A percentile compares a stretch with the other conserved stretches of the same genome.
Evolutionary conservation across 2,888 invertebrate genomes (phyloP).

Genomic region (Glyphotaelius pellucidus): DNA sequence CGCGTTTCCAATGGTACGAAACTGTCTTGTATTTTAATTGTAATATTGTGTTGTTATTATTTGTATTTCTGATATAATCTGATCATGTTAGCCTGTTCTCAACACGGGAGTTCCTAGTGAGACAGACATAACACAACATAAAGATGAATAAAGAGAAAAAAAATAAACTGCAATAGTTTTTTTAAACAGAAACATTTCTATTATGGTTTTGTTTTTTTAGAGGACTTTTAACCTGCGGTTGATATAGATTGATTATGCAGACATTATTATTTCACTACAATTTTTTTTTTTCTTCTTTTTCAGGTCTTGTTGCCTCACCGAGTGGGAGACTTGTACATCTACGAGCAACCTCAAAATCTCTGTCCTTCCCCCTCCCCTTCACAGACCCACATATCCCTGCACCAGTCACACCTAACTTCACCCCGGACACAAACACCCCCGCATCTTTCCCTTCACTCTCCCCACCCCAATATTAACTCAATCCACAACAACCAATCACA

Average conservation of each 20-base stretch:
- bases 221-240: too few relatives aligned
- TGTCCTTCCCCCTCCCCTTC: constrained; percentile 47
- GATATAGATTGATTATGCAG: too few relatives aligned
- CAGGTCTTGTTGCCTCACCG: constrained; percentile 85
- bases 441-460: constrained; percentile 5
- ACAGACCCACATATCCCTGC: constrained; percentile 32
- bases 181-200: too few relatives aligned
- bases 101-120: too few relatives aligned
- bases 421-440: constrained; percentile 35
- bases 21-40: too few relatives aligned
- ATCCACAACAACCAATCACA: neutral
- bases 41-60: too few relatives aligned
- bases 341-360: constrained; percentile 77
- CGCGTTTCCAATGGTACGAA: too few relatives aligned
- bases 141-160: too few relatives aligned
- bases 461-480: neutral
- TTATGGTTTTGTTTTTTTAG: too few relatives aligned
- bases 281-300: neutral
- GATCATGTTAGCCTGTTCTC: too few relatives aligned
- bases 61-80: too few relatives aligned
- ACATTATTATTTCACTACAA: neutral
- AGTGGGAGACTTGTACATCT: constrained; percentile 85
- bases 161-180: neutral
- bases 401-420: constrained; percentile 35
- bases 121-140: too few relatives aligned